Base-by-base conservation (phyloP, 2,888 invertebrate genomes). In the Drosophila leonis region DNA sequence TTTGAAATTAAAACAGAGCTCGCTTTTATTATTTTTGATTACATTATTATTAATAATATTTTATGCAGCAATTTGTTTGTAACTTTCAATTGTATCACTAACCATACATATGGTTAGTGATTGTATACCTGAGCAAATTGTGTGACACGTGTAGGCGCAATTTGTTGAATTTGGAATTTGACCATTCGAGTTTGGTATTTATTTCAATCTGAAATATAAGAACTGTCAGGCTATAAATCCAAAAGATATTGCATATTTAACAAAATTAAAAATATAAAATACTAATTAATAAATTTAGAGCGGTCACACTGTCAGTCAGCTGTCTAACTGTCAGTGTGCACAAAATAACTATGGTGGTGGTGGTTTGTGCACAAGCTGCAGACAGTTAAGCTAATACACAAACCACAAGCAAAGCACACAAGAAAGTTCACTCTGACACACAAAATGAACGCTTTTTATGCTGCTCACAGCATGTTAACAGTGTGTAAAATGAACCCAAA, bases 391-490 rank as follows among this genome's bases (percentile, higher is more conserved):
- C 35, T 24, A 51, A 1, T 56, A 37, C 68, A 42, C 68, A 10
- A 49, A 31, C 67, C 68, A 0, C 8, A 6, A 8, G 2, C 24
- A 6, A 61, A 35, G 41, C 12, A 42, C 13, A 49, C n/a, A 24
- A 18, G 31, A 8, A 55, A 41, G 4, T 20, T 20, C 29, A 1
- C 18, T 18, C 10, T 3, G 8, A 27, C 13, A 13, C 10, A 3
- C 4, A 2, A 35, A 12, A 13, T 20, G 12, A 18, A 20, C 13
- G 18, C 12, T 42, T 42, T 24, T 20, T 42, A 5, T 44, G 51
- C n/a, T 51, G 13, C 10, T 29, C 29, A 27, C 29, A 27, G 13
- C 10, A 10, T n/a, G 35, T 66, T 37, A 49, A 66, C 67, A 67
- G 27, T 6, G 31, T 24, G 2, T 15, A 15, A 33, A 29, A 7